Conservation (phyloP, 2,797 vertebrate genomes). For the Leucoraja ocellata region DNA sequence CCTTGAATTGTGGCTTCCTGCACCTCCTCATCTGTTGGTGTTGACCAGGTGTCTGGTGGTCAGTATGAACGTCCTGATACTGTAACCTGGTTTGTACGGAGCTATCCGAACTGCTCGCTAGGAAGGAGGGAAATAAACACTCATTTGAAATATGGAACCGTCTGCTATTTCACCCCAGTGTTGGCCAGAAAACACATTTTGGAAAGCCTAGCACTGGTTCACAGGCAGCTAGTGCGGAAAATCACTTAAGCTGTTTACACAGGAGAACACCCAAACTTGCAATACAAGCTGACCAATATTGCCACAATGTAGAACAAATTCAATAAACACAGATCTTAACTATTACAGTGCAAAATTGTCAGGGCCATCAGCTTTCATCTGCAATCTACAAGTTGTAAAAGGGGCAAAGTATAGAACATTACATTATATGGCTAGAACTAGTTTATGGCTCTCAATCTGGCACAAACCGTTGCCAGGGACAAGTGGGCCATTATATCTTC, state of each 20-base stretch:
- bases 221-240: background rate
- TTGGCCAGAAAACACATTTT: background rate
- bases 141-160: background rate
- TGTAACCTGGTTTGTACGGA: background rate
- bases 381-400: background rate
- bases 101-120: background rate
- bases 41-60: background rate
- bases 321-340: background rate
- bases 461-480: background rate
- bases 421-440: background rate
- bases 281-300: background rate
- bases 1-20: background rate
- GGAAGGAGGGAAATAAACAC: background rate
- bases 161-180: background rate
- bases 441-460: background rate
- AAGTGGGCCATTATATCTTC: background rate
- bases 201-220: background rate
- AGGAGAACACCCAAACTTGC: background rate
- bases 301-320: background rate
- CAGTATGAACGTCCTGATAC: background rate
- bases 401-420: background rate
- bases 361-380: background rate
- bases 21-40: background rate
- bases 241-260: background rate
- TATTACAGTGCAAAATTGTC: background rate